phyloP scores from a whole-genome alignment of 2,113 vertebrate species.

The Nycticorax nycticorax region DNA sequence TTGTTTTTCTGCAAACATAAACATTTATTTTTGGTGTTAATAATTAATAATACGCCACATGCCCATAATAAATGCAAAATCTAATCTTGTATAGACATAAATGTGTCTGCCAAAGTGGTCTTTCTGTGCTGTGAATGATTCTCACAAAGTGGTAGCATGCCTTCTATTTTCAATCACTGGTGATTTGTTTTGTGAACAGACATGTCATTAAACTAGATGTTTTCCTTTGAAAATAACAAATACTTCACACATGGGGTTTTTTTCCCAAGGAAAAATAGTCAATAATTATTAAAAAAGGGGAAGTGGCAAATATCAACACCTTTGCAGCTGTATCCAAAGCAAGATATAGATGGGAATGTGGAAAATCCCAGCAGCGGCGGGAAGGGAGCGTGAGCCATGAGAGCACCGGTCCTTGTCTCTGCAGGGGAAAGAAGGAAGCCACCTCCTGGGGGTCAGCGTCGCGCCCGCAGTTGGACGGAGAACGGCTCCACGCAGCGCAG shows the following conservation, averaged over 20 bases:
- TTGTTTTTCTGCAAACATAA: constrained; percentile 57
- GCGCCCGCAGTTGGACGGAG: not conserved
- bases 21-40: constrained; percentile 63
- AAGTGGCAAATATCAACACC: not conserved
- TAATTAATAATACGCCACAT: constrained; percentile 62
- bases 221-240: constrained; percentile 21
- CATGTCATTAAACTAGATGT: not conserved
- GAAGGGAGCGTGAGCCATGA: not conserved
- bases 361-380: not conserved
- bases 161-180: constrained; percentile 23
- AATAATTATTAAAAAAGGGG: not conserved
- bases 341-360: not conserved
- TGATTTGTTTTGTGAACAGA: constrained; percentile 29
- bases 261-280: not conserved
- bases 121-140: constrained; percentile 42
- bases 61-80: constrained; percentile 48
- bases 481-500: not conserved
- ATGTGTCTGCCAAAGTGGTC: constrained; percentile 48
- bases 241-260: not conserved
- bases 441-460: not conserved
- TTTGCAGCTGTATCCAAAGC: not conserved
- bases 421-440: not conserved
- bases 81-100: constrained; percentile 37
- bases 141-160: not conserved
- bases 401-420: not conserved